Evolutionary conservation across 2,888 invertebrate genomes (phyloP).

Genomic region (Camponotus fellah): DNA sequence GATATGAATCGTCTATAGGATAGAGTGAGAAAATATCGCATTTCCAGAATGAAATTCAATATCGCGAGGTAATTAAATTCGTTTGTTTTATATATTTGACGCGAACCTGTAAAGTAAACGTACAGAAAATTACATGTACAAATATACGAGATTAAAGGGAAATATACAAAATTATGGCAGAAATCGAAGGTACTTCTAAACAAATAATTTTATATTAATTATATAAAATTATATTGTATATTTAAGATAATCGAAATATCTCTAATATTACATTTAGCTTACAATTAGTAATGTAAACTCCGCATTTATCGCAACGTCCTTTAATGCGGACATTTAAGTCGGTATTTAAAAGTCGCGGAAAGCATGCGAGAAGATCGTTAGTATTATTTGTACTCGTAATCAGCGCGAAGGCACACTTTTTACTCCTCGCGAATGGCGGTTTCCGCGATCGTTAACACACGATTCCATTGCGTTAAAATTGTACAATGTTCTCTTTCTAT

Average conservation of each 20-base stretch:
- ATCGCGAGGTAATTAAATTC: neutral
- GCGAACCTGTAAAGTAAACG: neutral
- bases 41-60: neutral
- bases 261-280: neutral
- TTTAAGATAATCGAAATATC: conserved; percentile 7
- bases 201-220: neutral
- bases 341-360: conserved; percentile 30
- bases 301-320: conserved; percentile 9
- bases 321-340: conserved; percentile 16
- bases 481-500: neutral
- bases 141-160: neutral
- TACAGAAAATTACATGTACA: neutral
- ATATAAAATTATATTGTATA: neutral
- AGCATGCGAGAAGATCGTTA: conserved; percentile 27
- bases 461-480: conserved; percentile 13
- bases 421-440: neutral
- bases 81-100: neutral
- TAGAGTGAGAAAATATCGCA: neutral
- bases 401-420: conserved; percentile 32
- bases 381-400: conserved; percentile 26
- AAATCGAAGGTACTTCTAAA: neutral
- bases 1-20: too few relatives aligned
- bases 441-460: conserved; percentile 38
- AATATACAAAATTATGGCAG: neutral
- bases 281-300: neutral